Conservation (phyloP, 1,140 invertebrate genomes). For the Catajapyx aquilonaris region DNA sequence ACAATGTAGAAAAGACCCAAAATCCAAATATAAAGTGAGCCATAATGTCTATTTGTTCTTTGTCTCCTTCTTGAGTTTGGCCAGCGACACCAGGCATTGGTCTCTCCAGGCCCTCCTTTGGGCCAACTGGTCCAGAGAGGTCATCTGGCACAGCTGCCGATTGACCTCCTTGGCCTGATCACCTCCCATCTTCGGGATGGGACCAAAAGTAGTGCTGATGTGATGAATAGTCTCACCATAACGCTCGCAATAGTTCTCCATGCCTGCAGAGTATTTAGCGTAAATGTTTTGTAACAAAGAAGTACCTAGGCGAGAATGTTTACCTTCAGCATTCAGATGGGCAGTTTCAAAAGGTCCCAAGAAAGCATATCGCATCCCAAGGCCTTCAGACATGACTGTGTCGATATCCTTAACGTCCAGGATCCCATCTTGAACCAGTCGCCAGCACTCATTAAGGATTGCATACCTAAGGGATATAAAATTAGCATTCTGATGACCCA, state of each 20-base stretch:
- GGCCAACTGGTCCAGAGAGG: conserved; percentile 49
- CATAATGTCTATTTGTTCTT: conserved; percentile 15
- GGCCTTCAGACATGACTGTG: conserved; percentile 78
- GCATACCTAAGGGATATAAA: conserved; percentile 45
- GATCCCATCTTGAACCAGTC: conserved; percentile 61
- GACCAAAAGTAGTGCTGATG: conserved; percentile 52
- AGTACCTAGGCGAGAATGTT: neutral
- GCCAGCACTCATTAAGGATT: conserved; percentile 80
- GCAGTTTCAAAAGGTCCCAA: conserved; percentile 82
- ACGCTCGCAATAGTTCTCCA: conserved; percentile 43
- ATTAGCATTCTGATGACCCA: neutral
- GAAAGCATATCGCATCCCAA: conserved; percentile 88
- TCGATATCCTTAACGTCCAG: conserved; percentile 76
- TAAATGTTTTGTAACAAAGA: neutral
- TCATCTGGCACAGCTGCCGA: conserved; percentile 43
- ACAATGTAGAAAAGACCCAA: no score
- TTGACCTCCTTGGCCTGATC: conserved; percentile 16
- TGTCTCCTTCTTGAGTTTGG: conserved; percentile 55
- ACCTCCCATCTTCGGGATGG: conserved; percentile 51
- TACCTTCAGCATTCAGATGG: conserved; percentile 85
- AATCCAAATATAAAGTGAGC: no score
- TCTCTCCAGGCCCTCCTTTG: conserved; percentile 66
- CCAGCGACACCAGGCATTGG: conserved; percentile 53
- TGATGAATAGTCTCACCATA: conserved; percentile 60
- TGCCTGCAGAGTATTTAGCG: conserved; percentile 24